These are phyloP conservation scores for Sarcophaga variegata DNA, from an alignment of 2,888 invertebrate genomes.

Conservation along the genomic window DNA sequence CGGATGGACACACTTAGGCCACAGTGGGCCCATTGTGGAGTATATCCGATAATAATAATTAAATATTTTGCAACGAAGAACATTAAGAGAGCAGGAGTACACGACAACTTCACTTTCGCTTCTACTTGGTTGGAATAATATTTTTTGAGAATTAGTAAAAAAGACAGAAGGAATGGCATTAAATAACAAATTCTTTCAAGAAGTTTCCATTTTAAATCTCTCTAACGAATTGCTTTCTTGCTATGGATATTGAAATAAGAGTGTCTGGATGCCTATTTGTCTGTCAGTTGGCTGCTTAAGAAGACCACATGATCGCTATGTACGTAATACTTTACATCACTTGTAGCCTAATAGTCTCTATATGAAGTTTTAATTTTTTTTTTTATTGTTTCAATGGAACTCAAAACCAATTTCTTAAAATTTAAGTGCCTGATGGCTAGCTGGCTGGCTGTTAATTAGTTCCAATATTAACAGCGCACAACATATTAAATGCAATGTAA, in stretches of 20 bases:
- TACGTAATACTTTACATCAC: neutral
- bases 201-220: conserved; percentile 10
- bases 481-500: conserved; percentile 50
- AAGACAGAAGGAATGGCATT: conserved; percentile 44
- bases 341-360: conserved; percentile 57
- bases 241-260: conserved; percentile 33
- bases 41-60: too few species aligned
- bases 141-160: too few species aligned
- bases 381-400: conserved; percentile 54
- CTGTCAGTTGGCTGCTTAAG: conserved; percentile 56
- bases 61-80: too few species aligned
- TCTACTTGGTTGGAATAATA: too few species aligned
- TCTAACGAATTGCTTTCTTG: conserved; percentile 11
- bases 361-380: neutral
- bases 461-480: neutral
- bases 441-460: conserved; percentile 50
- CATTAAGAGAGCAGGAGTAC: too few species aligned
- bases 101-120: too few species aligned
- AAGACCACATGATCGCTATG: conserved; percentile 1
- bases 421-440: neutral
- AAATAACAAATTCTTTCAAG: conserved; percentile 51
- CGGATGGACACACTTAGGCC: too few species aligned
- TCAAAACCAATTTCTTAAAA: conserved; percentile 44
- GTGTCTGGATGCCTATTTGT: conserved; percentile 62
- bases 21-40: too few species aligned